phyloP scores from a whole-genome alignment of 1,140 invertebrate genomes.

The Geopemphigus sp. region DNA sequence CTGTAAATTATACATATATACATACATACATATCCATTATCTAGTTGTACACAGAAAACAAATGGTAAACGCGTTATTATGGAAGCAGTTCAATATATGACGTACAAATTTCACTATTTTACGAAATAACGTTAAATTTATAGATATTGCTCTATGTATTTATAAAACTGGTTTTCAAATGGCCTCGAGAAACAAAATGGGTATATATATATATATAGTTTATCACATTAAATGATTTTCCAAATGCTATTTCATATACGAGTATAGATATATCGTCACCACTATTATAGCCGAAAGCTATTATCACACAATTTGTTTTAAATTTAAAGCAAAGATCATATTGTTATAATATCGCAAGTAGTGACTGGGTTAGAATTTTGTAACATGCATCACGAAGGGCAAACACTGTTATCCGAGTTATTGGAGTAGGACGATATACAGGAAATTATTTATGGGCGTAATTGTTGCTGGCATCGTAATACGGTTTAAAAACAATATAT shows the following conservation, averaged over 20 bases:
- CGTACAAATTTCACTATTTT: too few species aligned
- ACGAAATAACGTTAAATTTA: too few species aligned
- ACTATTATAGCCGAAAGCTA: background rate
- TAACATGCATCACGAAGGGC: background rate
- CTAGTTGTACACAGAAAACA: too few species aligned
- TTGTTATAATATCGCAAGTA: background rate
- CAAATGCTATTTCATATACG: background rate
- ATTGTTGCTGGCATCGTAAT: background rate
- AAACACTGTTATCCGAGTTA: slow-evolving; percentile 2
- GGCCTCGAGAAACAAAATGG: background rate
- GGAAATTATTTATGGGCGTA: background rate
- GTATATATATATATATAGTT: too few species aligned
- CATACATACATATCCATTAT: too few species aligned
- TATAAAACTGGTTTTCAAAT: slow-evolving; percentile 10
- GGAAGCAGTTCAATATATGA: too few species aligned
- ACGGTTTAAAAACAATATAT: background rate
- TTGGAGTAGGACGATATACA: slow-evolving; percentile 10
- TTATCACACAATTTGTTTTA: background rate
- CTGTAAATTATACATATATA: too few species aligned
- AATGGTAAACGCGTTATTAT: too few species aligned
- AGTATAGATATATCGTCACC: background rate
- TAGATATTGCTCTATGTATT: background rate
- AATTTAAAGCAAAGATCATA: background rate
- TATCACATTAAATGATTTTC: background rate
- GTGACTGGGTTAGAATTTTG: slow-evolving; percentile 8